phyloP scores from a whole-genome alignment of 2,113 vertebrate genomes.

The Rhinichthys klamathensis region DNA sequence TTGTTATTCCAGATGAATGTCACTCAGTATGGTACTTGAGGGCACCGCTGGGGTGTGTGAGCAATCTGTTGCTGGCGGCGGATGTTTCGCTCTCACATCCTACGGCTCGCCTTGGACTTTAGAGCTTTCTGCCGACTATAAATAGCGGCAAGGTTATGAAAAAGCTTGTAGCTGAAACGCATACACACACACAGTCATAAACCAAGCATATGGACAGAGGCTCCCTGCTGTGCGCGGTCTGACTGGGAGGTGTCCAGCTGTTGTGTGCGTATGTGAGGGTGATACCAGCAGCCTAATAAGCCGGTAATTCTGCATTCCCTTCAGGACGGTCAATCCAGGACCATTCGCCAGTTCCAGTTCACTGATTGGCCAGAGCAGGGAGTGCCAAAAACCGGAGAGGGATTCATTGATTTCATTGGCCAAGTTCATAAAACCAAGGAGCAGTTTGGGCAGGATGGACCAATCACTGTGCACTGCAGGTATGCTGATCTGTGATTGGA shows the following conservation, averaged over 20 bases:
- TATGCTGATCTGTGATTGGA: conserved; percentile 55
- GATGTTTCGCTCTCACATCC: conserved; percentile 58
- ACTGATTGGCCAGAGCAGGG: conserved; percentile 98
- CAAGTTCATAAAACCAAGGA: conserved; percentile 99
- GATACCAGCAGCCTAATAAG: background rate
- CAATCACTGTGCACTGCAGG: conserved; percentile 98
- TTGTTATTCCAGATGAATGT: conserved; percentile 8
- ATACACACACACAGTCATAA: conserved; percentile 49
- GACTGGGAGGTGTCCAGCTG: conserved; percentile 23
- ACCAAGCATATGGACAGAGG: conserved; percentile 35
- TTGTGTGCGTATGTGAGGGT: conserved; percentile 38
- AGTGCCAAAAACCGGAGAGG: conserved; percentile 94
- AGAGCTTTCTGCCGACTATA: conserved; percentile 82
- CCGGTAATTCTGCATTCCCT: background rate
- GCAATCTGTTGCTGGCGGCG: background rate
- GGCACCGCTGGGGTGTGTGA: background rate
- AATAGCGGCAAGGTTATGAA: conserved; percentile 67
- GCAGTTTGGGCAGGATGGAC: conserved; percentile 96
- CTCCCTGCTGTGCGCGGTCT: background rate
- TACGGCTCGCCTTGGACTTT: conserved; percentile 81
- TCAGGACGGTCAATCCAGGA: conserved; percentile 95
- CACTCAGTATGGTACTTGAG: background rate
- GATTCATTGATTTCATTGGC: conserved; percentile 97
- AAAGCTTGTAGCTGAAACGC: conserved; percentile 74
- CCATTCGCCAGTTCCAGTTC: conserved; percentile 98